phyloP scores from a whole-genome alignment of 2,797 vertebrate species.

The Necrosyrtes monachus region DNA sequence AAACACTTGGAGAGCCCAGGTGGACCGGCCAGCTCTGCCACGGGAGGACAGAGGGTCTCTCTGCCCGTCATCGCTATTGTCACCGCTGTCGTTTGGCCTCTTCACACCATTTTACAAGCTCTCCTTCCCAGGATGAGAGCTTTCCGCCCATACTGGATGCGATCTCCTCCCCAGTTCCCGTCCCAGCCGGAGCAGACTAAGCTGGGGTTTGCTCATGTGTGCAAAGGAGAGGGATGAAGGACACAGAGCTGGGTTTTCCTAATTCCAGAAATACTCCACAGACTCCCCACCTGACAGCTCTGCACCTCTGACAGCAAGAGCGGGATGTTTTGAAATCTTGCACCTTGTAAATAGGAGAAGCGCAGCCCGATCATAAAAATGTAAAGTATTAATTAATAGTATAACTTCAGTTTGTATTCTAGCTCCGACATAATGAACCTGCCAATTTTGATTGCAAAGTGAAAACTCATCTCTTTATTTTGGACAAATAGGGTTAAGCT shows the following conservation, averaged over 20 bases:
- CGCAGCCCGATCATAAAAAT: constrained; percentile 16
- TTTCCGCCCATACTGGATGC: neutral
- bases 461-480: constrained; percentile 84
- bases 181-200: neutral
- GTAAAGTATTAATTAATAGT: constrained; percentile 65
- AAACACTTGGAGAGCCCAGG: neutral
- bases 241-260: neutral
- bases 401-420: constrained; percentile 54
- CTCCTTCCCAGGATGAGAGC: neutral
- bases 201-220: accelerated
- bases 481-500: constrained; percentile 88
- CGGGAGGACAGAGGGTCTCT: neutral
- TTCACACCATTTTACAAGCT: neutral
- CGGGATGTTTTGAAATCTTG: neutral
- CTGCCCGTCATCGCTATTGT: neutral
- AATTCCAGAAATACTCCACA: neutral
- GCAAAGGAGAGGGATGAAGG: neutral
- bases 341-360: constrained; percentile 23
- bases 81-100: neutral
- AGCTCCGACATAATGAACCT: constrained; percentile 57
- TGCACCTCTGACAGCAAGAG: neutral
- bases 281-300: neutral
- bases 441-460: constrained; percentile 80
- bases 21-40: neutral
- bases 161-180: neutral